Base-by-base conservation (phyloP, 2,888 invertebrate species). In the Melanchra persicariae region DNA sequence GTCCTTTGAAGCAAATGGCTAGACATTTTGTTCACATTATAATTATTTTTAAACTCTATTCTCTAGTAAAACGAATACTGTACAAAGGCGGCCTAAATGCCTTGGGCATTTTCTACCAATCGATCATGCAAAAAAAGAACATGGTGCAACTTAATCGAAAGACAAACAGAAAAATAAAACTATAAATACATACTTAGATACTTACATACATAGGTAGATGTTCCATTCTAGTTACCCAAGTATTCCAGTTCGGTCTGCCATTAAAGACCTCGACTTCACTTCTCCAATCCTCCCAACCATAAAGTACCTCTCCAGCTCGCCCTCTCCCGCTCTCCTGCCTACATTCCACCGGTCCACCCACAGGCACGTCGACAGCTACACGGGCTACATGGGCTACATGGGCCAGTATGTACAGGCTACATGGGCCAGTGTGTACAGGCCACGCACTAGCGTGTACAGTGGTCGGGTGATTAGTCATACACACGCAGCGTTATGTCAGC, bases 401-500 rank as follows among this genome's bases (percentile, higher is more conserved):
- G 55, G 3, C 59, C 66, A 71, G 40, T 45, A 37, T 22, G 60
- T 55, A 64, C 45, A 30, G 40, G 69, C 19, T 22, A 63, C 68
- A 54, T 34, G 45, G 55, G 9, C 67, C 67, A 72, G 43, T 45
- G 45, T 22, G 60, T 55, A 64, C 45, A 24, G 40, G 37, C 34
- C 37, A 58, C 34, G 45, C 17, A 51, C 49, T 60, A 45, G 40
- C 40, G 71, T 65, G 61, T 47, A 58, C 61, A 40, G 57, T 64
- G 66, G 45, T 71, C 70, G 57, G 70, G 40, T 81, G 73, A 85
- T 84, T 85, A 85, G 84, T 84, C 82, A 85, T 77, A 85, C 82
- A 76, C 80, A 85, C 82, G 73, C 82, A 74, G 84, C 77, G 59
- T 81, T 85, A 82, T 85, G 85, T 82, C 76, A 81, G 71, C 55